Conservation (phyloP, 2,113 vertebrate species). For the Ailuropoda melanoleuca region DNA sequence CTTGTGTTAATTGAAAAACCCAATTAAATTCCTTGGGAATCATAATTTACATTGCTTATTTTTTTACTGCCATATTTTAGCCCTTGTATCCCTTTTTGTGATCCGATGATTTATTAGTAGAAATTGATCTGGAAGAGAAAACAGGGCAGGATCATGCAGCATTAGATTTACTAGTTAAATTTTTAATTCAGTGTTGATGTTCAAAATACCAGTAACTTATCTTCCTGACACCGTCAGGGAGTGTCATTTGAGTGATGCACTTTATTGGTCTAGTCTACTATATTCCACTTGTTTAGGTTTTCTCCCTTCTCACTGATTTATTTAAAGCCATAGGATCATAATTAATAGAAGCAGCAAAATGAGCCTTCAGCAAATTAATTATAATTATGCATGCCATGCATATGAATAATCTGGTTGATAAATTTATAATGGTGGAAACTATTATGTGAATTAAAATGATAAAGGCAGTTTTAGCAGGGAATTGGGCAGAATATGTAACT, state of each 20-base stretch:
- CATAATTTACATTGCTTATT: slow-evolving; percentile 9
- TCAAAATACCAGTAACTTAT: not conserved
- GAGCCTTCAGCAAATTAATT: slow-evolving; percentile 69
- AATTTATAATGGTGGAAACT: slow-evolving; percentile 73
- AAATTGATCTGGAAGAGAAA: not conserved
- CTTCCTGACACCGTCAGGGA: not conserved
- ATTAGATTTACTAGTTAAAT: not conserved
- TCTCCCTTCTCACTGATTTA: slow-evolving; percentile 48
- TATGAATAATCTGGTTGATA: slow-evolving; percentile 73
- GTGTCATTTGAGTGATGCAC: not conserved
- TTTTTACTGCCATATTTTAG: slow-evolving; percentile 44
- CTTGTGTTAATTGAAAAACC: slow-evolving; percentile 8
- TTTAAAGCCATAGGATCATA: slow-evolving; percentile 42
- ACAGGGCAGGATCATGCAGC: not conserved
- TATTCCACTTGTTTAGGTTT: not conserved
- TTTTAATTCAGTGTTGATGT: not conserved
- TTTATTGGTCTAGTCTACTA: not conserved
- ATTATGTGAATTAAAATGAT: slow-evolving; percentile 68
- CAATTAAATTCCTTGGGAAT: slow-evolving; percentile 52
- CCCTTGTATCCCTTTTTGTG: not conserved
- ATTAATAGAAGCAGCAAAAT: slow-evolving; percentile 66
- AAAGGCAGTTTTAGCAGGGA: slow-evolving; percentile 65
- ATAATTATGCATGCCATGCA: slow-evolving; percentile 47
- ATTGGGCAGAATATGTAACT: slow-evolving; percentile 9
- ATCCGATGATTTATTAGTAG: not conserved